Evolutionary conservation across 2,113 vertebrate species (phyloP), one percentile per base, ranked within the genome.

Genomic region (Brienomyrus brachyistius): DNA sequence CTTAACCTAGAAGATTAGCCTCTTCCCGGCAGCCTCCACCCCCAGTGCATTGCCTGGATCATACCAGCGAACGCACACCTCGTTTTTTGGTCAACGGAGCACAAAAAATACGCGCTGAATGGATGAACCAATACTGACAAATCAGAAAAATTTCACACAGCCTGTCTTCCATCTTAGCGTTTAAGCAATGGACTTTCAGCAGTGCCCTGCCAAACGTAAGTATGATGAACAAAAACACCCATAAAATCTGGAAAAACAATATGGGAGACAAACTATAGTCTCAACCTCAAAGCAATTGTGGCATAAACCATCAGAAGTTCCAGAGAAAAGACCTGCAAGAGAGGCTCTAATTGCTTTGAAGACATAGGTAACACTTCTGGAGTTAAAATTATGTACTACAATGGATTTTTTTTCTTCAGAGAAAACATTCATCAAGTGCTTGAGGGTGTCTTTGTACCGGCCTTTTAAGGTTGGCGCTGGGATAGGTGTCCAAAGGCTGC

Each of bases 1-100:
- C 84, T 70, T 45, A 85, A 86, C 62, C 21, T 80, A 91, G 62
- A 89, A 91, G 91, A 92, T 92, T 91, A 92, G 86, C 90, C 48
- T 48, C 86, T 93, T 92, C 93, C 91, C 91, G 91, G 74, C 87
- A 56, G 88, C 83, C 88, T 88, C 80, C 74, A 17, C 15, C 31
- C n/a, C 80, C 45, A 83, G 31, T n/a, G 10, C 17, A 21, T 86
- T 54, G 90, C 88, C 83, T 27, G 86, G 51, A 84, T 52, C 83
- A 89, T 17, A 45, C 86, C 90, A 91, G 91, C 91, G 91, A 91
- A 89, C 86, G 21, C 27, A 77, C 43, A 89, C 80, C 88, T 70
- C 59, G 5, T 31, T 59, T n/a, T 70, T 43, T 66, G 66, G 1
- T 27, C 43, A 47, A 54, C 21, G 3, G 74, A 56, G 59, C 56